Conservation (phyloP, 2,113 vertebrate species). For the Hemiscyllium ocellatum region DNA sequence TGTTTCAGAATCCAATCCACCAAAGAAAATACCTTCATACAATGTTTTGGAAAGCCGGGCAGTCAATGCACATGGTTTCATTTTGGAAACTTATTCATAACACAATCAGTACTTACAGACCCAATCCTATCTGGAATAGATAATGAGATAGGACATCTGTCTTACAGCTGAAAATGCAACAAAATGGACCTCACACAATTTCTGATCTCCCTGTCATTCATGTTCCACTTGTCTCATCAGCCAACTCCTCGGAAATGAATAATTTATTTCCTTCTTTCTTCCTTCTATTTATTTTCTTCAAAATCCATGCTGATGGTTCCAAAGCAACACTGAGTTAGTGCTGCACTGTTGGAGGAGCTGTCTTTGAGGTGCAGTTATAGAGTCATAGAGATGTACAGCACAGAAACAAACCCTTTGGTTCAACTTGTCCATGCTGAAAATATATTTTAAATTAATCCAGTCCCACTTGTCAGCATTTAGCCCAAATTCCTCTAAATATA, state of each 20-base stretch:
- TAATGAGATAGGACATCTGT: conserved; percentile 19
- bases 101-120: background rate
- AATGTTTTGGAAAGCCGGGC: background rate
- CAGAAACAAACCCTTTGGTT: no score
- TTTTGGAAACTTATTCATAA: background rate
- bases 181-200: background rate
- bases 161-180: background rate
- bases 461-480: no score
- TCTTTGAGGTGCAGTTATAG: background rate
- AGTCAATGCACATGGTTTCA: background rate
- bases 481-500: no score
- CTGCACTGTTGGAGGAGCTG: background rate
- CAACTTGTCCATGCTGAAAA: no score
- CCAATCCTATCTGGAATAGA: background rate
- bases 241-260: background rate
- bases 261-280: background rate
- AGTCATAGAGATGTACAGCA: no score
- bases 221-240: background rate
- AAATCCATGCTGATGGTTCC: no score
- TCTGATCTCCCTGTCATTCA: background rate
- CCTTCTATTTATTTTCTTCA: background rate
- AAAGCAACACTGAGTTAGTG: background rate
- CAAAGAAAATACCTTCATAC: background rate
- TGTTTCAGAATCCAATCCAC: background rate
- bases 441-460: no score